Conservation (phyloP, 2,888 invertebrate genomes). For the Dinocampus coccinellae region DNA sequence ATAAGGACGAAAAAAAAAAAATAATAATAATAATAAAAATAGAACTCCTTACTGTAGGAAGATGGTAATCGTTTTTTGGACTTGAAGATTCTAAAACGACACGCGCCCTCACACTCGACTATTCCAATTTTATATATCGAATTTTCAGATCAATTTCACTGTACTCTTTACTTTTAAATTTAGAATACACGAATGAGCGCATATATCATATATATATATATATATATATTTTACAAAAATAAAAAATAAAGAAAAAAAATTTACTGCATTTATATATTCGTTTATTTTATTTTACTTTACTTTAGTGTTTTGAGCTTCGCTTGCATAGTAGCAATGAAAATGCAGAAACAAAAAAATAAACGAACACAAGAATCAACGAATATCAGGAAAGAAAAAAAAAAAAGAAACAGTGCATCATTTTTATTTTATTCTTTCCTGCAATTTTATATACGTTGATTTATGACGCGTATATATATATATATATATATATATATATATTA, state of each 20-base stretch:
- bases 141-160: neutral
- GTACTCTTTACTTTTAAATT: neutral
- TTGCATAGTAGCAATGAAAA: neutral
- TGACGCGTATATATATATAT: neutral
- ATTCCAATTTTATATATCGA: neutral
- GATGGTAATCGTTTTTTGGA: constrained; percentile 1
- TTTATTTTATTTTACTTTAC: neutral
- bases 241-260: neutral
- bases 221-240: neutral
- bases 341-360: neutral
- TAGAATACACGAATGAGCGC: no score
- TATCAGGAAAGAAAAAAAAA: no score
- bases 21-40: no score
- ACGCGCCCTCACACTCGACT: neutral
- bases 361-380: no score
- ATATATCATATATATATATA: no score
- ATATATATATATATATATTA: neutral
- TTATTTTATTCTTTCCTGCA: neutral
- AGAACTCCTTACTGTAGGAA: neutral
- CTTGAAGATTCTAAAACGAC: constrained; percentile 5
- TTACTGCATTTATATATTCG: neutral
- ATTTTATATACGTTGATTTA: neutral
- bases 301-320: neutral
- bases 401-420: no score
- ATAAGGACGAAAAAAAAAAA: constrained; percentile 20